Conservation (phyloP, 92 coral and sea anemone genomes). For the Bergia sp. region DNA sequence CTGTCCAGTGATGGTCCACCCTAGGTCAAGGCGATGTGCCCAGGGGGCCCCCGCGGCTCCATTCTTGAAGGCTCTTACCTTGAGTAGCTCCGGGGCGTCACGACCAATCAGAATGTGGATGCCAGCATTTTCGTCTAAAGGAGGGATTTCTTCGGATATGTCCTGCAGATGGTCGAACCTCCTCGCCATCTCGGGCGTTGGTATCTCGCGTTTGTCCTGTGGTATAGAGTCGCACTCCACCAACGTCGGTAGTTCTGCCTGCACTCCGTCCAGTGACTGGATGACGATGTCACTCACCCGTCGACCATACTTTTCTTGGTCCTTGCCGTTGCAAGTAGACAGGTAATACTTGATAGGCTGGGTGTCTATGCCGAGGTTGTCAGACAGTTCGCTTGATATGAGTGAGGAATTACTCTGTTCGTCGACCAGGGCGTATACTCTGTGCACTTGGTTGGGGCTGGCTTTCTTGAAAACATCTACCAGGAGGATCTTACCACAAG, state of each 20-base stretch:
- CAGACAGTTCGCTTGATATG: constrained; percentile 51
- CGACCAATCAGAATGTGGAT: constrained; percentile 31
- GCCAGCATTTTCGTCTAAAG: constrained; percentile 24
- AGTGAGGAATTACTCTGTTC: constrained; percentile 42
- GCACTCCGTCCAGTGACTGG: constrained; percentile 44
- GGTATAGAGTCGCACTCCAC: constrained; percentile 67
- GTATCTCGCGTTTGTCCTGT: constrained; percentile 64
- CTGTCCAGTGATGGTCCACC: constrained; percentile 46
- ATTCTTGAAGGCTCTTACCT: background rate
- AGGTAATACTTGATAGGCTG: constrained; percentile 51
- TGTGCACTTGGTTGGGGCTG: constrained; percentile 8
- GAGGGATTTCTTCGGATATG: constrained; percentile 55
- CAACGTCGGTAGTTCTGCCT: constrained; percentile 47
- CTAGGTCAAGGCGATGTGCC: constrained; percentile 19
- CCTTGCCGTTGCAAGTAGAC: constrained; percentile 59
- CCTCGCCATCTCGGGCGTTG: constrained; percentile 61
- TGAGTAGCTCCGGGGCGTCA: background rate
- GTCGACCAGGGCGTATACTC: constrained; percentile 38
- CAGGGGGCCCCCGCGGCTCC: background rate
- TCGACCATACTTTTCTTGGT: constrained; percentile 60
- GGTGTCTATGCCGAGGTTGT: constrained; percentile 43
- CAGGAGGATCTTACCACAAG: constrained; percentile 35
- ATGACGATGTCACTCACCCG: constrained; percentile 45
- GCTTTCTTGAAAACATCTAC: constrained; percentile 20
- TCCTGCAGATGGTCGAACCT: constrained; percentile 39